Percentiles rank a stretch among this genome's conserved stretches.
These are phyloP conservation scores for Carollia perspicillata DNA, from an alignment of 2,113 vertebrate genomes.

Conservation along the genomic window DNA sequence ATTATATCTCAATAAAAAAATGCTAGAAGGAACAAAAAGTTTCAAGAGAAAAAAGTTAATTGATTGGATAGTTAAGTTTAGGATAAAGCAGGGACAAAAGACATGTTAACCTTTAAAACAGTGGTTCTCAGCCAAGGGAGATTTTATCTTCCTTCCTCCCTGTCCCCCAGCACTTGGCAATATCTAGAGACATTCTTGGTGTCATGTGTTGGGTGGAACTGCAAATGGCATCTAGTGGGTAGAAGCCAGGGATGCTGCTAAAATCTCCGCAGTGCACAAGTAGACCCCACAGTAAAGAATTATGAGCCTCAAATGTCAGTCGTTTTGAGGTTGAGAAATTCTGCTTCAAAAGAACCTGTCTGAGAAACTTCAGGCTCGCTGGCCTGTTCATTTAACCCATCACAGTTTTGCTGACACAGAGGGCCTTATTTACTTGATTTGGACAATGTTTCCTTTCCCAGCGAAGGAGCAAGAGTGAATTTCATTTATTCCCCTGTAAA, in stretches of 20 bases:
- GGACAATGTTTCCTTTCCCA: constrained; percentile 42
- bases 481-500: constrained; percentile 53
- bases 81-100: background rate
- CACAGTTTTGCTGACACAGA: constrained; percentile 1
- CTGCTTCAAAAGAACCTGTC: background rate
- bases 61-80: background rate
- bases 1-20: background rate
- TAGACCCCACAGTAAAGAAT: background rate
- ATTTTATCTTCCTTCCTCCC: background rate
- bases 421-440: background rate
- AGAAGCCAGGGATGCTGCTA: background rate
- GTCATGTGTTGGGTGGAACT: background rate
- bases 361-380: background rate
- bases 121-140: background rate
- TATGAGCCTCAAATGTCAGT: background rate
- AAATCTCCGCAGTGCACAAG: background rate
- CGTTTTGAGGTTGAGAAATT: background rate
- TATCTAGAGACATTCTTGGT: background rate
- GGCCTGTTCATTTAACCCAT: background rate
- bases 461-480: background rate
- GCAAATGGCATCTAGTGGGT: background rate
- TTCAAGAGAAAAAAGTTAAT: background rate
- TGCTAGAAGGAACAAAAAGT: background rate
- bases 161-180: fast-evolving
- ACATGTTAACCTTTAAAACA: background rate